These are phyloP conservation scores for Anthophora plumipes DNA, from an alignment of 2,888 invertebrate genomes.

Conservation along the genomic window DNA sequence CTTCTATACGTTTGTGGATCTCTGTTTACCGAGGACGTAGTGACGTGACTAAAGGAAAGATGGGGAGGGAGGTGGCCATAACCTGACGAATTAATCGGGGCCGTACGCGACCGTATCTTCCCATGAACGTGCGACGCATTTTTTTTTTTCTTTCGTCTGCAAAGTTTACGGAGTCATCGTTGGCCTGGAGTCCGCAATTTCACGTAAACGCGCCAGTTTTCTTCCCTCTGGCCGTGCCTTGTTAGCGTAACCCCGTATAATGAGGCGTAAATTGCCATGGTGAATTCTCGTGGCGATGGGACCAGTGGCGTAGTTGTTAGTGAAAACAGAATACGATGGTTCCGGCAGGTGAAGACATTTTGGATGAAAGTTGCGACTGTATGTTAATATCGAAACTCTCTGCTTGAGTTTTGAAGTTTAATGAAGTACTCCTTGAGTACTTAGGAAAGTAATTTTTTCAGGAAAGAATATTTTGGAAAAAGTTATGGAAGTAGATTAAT, in stretches of 20 bases:
- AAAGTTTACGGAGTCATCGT: conserved; percentile 64
- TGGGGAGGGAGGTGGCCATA: conserved; percentile 56
- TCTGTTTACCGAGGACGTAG: not conserved
- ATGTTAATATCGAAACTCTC: too few relatives aligned
- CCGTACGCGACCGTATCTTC: conserved; percentile 57
- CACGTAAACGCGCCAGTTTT: conserved; percentile 56
- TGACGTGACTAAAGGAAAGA: conserved; percentile 22
- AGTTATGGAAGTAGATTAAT: too few relatives aligned
- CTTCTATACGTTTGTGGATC: conserved; percentile 48
- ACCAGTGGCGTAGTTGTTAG: conserved; percentile 28
- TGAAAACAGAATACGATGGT: not conserved
- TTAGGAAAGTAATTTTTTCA: too few relatives aligned
- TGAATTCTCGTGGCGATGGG: conserved; percentile 28
- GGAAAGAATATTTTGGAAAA: too few relatives aligned
- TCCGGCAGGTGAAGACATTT: not conserved
- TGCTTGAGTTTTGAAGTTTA: too few relatives aligned
- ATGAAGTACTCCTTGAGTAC: too few relatives aligned
- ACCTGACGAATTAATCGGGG: conserved; percentile 73
- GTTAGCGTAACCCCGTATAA: conserved; percentile 73
- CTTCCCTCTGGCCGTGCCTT: conserved; percentile 56
- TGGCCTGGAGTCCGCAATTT: conserved; percentile 56
- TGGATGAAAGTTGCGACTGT: not conserved
- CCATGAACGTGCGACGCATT: conserved; percentile 40
- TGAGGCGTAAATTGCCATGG: conserved; percentile 70
- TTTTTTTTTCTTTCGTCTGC: conserved; percentile 47